A percentile compares a stretch with the other conserved stretches of the same genome.
These are phyloP conservation scores for Lepidocolaptes lacrymiger DNA, from an alignment of 2,797 vertebrate species.

Conservation along the genomic window DNA sequence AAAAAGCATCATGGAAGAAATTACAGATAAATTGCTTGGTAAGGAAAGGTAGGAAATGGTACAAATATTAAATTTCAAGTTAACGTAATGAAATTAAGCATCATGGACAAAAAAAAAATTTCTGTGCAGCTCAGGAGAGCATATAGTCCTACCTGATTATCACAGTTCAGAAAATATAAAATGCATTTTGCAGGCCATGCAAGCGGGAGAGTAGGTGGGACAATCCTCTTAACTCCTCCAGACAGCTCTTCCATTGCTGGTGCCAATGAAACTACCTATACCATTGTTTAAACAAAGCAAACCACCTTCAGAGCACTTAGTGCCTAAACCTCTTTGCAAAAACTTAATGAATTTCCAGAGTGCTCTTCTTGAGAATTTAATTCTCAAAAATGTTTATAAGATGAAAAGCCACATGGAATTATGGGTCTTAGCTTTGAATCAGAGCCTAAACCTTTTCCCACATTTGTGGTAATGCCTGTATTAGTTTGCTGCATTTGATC, in stretches of 20 bases:
- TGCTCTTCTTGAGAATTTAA: background rate
- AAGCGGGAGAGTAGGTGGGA: background rate
- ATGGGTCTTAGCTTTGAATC: background rate
- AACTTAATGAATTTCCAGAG: background rate
- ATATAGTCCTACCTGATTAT: background rate
- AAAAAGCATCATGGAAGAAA: background rate
- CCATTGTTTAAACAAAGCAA: slow-evolving; percentile 12
- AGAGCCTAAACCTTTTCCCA: background rate
- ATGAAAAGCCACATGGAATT: background rate
- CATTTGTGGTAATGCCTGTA: background rate
- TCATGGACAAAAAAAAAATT: background rate
- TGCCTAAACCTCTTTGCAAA: background rate
- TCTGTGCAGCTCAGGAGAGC: background rate
- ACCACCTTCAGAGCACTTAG: background rate
- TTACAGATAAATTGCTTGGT: background rate
- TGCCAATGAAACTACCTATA: background rate
- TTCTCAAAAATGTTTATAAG: background rate
- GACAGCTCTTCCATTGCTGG: background rate
- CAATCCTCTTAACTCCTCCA: background rate
- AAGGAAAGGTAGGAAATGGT: background rate
- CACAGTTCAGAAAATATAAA: background rate
- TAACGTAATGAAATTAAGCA: background rate
- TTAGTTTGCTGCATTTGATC: background rate
- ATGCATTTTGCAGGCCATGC: background rate
- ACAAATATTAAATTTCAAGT: background rate